Percentiles rank a stretch among this genome's conserved stretches.
phyloP scores from a whole-genome alignment of 2,113 vertebrate genomes.

The Paradoxurus hermaphroditus region DNA sequence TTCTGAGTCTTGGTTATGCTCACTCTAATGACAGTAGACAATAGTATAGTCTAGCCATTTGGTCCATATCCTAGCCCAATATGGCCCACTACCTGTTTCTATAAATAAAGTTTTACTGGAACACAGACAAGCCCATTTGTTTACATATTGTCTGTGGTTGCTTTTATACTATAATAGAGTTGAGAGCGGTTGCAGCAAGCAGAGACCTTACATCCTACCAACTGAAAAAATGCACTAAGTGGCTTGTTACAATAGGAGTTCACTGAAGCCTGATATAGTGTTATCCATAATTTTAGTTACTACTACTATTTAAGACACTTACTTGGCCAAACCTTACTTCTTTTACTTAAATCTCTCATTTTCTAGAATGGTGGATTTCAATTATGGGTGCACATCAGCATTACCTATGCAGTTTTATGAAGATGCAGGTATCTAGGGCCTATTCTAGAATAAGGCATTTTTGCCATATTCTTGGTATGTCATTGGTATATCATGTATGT shows the following conservation, averaged over 20 bases:
- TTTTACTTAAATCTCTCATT: neutral
- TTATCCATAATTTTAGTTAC: neutral
- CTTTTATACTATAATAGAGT: neutral
- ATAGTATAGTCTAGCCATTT: neutral
- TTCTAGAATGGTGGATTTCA: neutral
- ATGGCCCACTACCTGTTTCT: neutral
- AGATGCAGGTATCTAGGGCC: neutral
- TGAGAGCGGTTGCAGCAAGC: neutral
- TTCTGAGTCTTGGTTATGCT: neutral
- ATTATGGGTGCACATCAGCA: neutral
- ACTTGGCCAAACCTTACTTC: neutral
- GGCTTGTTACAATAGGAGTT: neutral
- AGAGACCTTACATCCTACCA: neutral
- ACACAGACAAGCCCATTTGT: neutral
- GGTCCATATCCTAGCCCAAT: neutral
- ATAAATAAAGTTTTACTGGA: neutral
- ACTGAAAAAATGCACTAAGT: neutral
- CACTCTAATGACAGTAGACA: neutral
- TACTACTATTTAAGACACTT: neutral
- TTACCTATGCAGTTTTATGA: neutral
- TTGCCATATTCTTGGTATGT: neutral
- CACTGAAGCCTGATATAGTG: rapidly evolving
- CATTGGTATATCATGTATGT: neutral
- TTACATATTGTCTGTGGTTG: neutral
- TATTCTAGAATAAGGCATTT: neutral